A percentile compares a stretch with the other conserved stretches of the same genome.
Evolutionary conservation across 2,888 invertebrate genomes (phyloP).

Genomic region (Aphrophora alni): DNA sequence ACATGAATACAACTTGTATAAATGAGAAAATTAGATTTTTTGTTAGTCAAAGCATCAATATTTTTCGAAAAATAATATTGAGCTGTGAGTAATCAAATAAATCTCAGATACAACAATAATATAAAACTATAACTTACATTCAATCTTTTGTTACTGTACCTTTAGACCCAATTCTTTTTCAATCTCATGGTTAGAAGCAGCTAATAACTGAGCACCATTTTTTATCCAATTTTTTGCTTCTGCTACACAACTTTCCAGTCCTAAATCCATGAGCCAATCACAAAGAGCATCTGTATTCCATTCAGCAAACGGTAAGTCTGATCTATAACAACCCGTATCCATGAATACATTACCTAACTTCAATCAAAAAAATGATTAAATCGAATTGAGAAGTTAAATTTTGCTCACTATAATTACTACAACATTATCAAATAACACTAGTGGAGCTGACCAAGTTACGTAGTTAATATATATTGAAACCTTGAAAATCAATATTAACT

Average conservation of each 20-base stretch:
- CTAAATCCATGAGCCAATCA: slow-evolving; percentile 80
- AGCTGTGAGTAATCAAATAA: too few relatives aligned
- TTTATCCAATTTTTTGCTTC: slow-evolving; percentile 86
- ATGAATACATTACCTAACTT: too few relatives aligned
- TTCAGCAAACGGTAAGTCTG: slow-evolving; percentile 68
- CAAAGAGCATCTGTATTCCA: slow-evolving; percentile 83
- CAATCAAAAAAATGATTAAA: background rate
- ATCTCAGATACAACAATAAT: too few relatives aligned
- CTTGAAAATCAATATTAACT: too few relatives aligned
- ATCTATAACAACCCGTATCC: slow-evolving; percentile 27
- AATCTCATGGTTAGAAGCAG: slow-evolving; percentile 78
- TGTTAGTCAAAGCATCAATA: too few relatives aligned
- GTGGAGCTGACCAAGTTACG: too few relatives aligned
- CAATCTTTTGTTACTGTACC: slow-evolving; percentile 52
- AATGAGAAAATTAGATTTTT: too few relatives aligned
- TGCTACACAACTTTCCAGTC: slow-evolving; percentile 62
- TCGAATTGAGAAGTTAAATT: background rate
- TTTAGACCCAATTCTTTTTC: slow-evolving; percentile 89
- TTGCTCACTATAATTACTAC: background rate
- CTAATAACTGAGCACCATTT: slow-evolving; percentile 78
- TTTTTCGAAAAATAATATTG: too few relatives aligned
- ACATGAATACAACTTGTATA: too few relatives aligned
- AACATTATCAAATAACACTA: background rate
- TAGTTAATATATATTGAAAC: too few relatives aligned
- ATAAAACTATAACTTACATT: too few relatives aligned